Evolutionary conservation across 2,797 vertebrate genomes (phyloP).

Genomic region (Leptatherina wallacei): DNA sequence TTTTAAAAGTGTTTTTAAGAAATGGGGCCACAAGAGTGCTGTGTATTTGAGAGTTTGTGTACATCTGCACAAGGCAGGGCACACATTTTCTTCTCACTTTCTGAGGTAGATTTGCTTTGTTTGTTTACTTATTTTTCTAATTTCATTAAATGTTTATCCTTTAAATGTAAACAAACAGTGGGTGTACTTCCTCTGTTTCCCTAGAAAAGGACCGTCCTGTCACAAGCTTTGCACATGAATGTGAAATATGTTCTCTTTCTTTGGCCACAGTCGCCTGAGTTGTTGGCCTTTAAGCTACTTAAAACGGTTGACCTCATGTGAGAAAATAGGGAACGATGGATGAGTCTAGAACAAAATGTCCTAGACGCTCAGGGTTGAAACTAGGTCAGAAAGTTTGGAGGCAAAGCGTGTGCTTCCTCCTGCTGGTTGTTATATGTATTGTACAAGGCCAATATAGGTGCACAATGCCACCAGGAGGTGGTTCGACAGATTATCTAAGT

Average conservation of each 20-base stretch:
- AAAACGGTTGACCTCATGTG: slow-evolving; percentile 72
- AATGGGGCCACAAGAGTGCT: background rate
- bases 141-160: slow-evolving; percentile 12
- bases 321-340: slow-evolving; percentile 63
- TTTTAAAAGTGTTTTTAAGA: background rate
- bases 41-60: background rate
- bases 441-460: slow-evolving; percentile 15
- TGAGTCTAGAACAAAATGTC: slow-evolving; percentile 84
- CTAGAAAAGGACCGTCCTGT: slow-evolving; percentile 32
- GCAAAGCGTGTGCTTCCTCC: slow-evolving; percentile 76
- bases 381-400: slow-evolving; percentile 77
- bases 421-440: slow-evolving; percentile 70
- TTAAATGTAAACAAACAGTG: slow-evolving; percentile 9
- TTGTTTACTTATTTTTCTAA: background rate
- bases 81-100: background rate
- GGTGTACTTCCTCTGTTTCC: slow-evolving; percentile 33
- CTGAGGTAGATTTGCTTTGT: background rate
- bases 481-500: background rate
- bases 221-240: slow-evolving; percentile 29
- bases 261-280: slow-evolving; percentile 46
- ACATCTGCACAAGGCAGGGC: background rate
- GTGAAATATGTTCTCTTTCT: slow-evolving; percentile 43
- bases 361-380: slow-evolving; percentile 75
- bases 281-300: slow-evolving; percentile 64
- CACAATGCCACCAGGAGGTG: slow-evolving; percentile 4